These are phyloP conservation scores for Clupea harengus DNA, from an alignment of 2,113 vertebrate species.

Conservation along the genomic window DNA sequence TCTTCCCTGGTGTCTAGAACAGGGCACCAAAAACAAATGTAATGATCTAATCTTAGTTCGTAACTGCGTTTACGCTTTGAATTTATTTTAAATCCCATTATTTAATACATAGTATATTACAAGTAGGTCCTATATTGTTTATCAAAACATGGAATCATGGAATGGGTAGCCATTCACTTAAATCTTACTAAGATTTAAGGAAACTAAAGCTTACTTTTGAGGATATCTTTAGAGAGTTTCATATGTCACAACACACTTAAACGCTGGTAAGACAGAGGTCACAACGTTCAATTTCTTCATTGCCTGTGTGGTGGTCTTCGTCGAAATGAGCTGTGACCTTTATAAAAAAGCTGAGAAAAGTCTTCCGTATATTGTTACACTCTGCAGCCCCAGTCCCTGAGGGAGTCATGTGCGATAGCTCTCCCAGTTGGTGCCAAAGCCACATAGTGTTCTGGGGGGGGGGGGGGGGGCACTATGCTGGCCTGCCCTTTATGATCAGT, in stretches of 20 bases:
- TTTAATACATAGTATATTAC: too few relatives aligned
- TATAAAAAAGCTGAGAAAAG: slow-evolving; percentile 39
- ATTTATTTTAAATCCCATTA: background rate
- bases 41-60: background rate
- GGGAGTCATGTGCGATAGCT: slow-evolving; percentile 22
- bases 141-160: too few relatives aligned
- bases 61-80: background rate
- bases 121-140: too few relatives aligned
- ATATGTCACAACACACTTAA: background rate
- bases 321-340: slow-evolving; percentile 37
- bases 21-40: too few relatives aligned
- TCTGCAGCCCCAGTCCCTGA: slow-evolving; percentile 22
- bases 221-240: background rate
- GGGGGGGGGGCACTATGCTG: background rate
- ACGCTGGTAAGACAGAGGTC: background rate
- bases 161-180: background rate
- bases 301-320: background rate
- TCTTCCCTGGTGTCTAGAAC: too few relatives aligned
- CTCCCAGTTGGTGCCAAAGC: slow-evolving; percentile 39
- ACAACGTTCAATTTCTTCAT: background rate
- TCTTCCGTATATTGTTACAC: slow-evolving; percentile 58
- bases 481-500: slow-evolving; percentile 32
- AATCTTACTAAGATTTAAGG: too few relatives aligned
- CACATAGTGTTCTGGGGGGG: background rate
- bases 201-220: background rate